phyloP scores from a whole-genome alignment of 2,797 vertebrate genomes.

The Benthosema pterotum region DNA sequence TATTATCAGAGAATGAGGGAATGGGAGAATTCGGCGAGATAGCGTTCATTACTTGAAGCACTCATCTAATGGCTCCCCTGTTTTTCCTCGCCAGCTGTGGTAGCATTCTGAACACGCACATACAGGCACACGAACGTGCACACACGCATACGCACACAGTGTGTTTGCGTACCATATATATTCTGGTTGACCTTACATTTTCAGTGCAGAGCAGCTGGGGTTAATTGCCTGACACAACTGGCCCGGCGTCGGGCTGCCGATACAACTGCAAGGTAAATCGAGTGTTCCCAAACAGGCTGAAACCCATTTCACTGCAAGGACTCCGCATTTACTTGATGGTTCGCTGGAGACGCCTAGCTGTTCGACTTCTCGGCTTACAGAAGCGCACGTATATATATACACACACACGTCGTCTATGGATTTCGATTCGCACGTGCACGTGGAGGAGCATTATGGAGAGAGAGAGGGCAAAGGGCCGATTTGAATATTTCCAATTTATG shows the following conservation, averaged over 20 bases:
- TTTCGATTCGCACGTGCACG: conserved; percentile 4
- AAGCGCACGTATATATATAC: conserved; percentile 18
- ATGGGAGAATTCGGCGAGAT: conserved; percentile 10
- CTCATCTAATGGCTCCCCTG: conserved; percentile 20
- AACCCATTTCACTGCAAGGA: conserved; percentile 19
- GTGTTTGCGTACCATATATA: too few relatives aligned
- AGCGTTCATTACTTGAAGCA: conserved; percentile 48
- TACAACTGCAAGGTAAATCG: conserved; percentile 7
- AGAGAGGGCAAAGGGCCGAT: conserved; percentile 25
- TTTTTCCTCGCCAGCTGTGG: conserved; percentile 13
- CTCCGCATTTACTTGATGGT: conserved; percentile 56
- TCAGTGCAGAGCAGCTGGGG: conserved; percentile 9
- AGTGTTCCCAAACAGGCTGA: neutral
- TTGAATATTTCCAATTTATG: conserved; percentile 71
- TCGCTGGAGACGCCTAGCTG: conserved; percentile 47
- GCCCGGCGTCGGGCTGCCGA: conserved; percentile 28
- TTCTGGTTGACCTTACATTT: conserved; percentile 3
- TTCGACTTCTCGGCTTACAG: conserved; percentile 10
- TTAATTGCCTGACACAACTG: conserved; percentile 22
- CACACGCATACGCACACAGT: neutral
- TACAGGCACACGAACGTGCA: neutral
- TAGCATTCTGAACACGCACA: conserved; percentile 18
- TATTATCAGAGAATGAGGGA: too few relatives aligned
- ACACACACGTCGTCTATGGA: conserved; percentile 27
- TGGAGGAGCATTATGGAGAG: conserved; percentile 25